Evolutionary conservation across 2,888 invertebrate genomes (phyloP), one percentile per base, ranked within the genome.

Genomic region (Zaprionus obscuricornis): DNA sequence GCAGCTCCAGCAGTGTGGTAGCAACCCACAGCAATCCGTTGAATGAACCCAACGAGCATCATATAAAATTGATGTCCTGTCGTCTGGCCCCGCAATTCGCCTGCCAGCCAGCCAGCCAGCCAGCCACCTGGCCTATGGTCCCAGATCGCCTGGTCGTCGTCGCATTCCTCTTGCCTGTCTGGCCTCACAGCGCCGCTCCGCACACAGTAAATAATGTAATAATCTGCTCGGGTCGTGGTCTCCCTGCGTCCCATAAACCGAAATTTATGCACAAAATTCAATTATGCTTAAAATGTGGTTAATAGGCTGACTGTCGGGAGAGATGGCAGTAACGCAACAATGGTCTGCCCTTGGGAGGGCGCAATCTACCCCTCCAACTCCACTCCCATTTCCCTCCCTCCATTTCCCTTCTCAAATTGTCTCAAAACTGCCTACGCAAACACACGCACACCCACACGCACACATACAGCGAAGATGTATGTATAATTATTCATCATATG

Each of bases 281-380:
- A 81, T 81, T 81, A 81, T 81, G 79, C 79, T 85, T 81, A 81
- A 81, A 81, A 81, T 81, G 79, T 81, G 79, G 79, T 81, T 81
- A 81, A 81, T 85, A 81, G 79, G 79, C 85, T 74, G 78, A 51
- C 78, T 64, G 74, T 56, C 39, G 63, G 37, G 57, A 37, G 58
- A 20, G 20, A 27, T 40, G 66, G 31, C 11, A 11, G 56, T 54
- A 51, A 58, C 58, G 46, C 67, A 70, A 84, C 82, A 77, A 82
- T 67, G 56, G 63, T 17, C 34, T 26, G 14, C 52, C 55, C 47
- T 29, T 56, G 65, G 77, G 57, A 39, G 33, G 34, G 26, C 56
- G 39, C 50, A 57, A 34, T 39, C 47, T 37, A 13, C 31, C 52
- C 16, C 27, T 31, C 8, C 24, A 42, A 27, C 49, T 22, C 27